Evolutionary conservation across 23 tunicate species (phyloP).

Genomic region (Oikopleura dioica): DNA sequence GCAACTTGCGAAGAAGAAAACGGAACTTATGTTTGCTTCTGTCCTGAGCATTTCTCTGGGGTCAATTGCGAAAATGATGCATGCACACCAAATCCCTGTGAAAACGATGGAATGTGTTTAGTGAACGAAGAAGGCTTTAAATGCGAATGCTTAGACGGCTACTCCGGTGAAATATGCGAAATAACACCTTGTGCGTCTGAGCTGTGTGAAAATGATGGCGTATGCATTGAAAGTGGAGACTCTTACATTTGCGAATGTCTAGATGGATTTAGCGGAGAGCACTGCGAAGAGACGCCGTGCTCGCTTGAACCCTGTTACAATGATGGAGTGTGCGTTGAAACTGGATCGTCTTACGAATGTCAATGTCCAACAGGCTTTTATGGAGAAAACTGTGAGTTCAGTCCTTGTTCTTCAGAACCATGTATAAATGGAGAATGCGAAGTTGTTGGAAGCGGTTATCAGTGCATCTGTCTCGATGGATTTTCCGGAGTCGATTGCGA

Average conservation of each 20-base stretch:
- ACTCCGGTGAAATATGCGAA: neutral
- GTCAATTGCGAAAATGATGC: constrained; percentile 30
- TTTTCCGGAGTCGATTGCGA: too few relatives aligned
- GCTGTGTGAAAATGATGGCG: constrained; percentile 31
- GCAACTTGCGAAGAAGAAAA: too few relatives aligned
- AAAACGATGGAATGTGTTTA: constrained; percentile 28
- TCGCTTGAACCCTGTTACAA: neutral
- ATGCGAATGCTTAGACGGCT: neutral
- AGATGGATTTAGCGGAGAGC: neutral
- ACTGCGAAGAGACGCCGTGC: neutral
- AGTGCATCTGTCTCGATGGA: too few relatives aligned
- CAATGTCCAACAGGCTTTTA: neutral
- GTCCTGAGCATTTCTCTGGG: neutral
- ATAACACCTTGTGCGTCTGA: constrained; percentile 18
- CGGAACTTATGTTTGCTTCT: neutral
- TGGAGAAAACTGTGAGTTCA: neutral
- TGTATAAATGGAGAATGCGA: neutral
- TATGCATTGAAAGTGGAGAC: neutral
- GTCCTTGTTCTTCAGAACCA: neutral
- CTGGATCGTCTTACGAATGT: neutral
- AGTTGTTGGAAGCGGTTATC: too few relatives aligned
- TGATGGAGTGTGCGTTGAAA: neutral
- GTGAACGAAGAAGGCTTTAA: neutral
- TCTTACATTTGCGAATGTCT: neutral
- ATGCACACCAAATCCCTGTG: constrained; percentile 78